Percentiles rank a stretch among this genome's conserved stretches.
Evolutionary conservation across 64 coral and sea anemone genomes (phyloP).

Genomic region (Actinia tenebrosa): DNA sequence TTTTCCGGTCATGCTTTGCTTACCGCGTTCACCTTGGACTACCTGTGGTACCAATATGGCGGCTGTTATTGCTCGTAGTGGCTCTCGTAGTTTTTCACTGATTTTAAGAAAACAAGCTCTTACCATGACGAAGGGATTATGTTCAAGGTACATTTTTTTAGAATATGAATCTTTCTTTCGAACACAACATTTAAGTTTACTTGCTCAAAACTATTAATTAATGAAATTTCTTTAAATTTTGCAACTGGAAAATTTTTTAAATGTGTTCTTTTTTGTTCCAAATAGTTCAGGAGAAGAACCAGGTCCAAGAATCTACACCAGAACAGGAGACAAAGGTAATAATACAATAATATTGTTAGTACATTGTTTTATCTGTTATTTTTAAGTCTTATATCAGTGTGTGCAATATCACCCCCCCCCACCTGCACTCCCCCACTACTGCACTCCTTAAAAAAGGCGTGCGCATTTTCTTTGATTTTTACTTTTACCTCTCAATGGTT

Average conservation of each 20-base stretch:
- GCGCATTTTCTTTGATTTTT: no score
- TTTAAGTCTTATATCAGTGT: no score
- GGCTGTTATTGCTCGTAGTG: neutral
- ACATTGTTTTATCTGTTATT: no score
- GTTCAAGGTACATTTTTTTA: neutral
- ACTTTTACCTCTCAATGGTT: no score
- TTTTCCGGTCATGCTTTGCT: no score
- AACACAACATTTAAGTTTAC: no score
- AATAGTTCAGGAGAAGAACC: slow-evolving; percentile 10
- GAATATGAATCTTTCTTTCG: neutral
- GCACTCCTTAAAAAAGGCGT: no score
- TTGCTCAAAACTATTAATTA: no score
- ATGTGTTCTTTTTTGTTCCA: neutral
- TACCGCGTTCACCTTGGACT: neutral
- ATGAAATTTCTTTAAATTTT: neutral
- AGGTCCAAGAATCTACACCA: slow-evolving; percentile 83
- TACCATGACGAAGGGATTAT: neutral
- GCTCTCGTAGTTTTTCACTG: neutral
- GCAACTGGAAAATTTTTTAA: neutral
- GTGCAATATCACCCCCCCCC: no score
- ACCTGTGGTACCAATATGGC: neutral
- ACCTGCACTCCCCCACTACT: no score
- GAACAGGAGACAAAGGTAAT: slow-evolving; percentile 81
- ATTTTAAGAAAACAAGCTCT: neutral
- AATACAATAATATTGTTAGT: neutral